Percentiles rank a stretch among this genome's conserved stretches.
phyloP scores from a whole-genome alignment of 2,113 vertebrate genomes.

The Sarotherodon lohbergeri region DNA sequence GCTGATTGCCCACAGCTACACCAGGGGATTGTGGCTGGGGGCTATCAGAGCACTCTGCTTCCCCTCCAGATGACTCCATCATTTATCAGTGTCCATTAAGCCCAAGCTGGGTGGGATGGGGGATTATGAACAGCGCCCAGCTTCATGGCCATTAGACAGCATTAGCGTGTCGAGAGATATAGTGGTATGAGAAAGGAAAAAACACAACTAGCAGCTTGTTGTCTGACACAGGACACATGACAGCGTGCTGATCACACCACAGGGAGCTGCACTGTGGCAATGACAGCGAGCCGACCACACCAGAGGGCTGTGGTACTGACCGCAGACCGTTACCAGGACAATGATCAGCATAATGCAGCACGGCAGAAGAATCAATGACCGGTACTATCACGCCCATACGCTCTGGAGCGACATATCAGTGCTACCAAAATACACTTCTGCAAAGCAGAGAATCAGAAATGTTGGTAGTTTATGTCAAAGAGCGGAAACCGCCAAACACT shows the following conservation, averaged over 20 bases:
- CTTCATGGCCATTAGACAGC: conserved; percentile 44
- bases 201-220: conserved; percentile 40
- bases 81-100: conserved; percentile 70
- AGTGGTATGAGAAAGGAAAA: neutral
- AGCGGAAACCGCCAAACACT: neutral
- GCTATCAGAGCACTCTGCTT: conserved; percentile 55
- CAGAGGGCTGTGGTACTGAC: conserved; percentile 70
- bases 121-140: conserved; percentile 40
- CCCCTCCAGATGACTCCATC: conserved; percentile 59
- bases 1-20: conserved; percentile 45
- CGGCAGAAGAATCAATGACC: conserved; percentile 68
- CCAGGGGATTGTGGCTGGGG: conserved; percentile 45
- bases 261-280: conserved; percentile 57
- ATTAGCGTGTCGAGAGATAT: conserved; percentile 37
- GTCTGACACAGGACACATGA: conserved; percentile 57
- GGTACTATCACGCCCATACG: neutral
- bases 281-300: conserved; percentile 56
- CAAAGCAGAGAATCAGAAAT: neutral
- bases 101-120: conserved; percentile 47
- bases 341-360: conserved; percentile 62
- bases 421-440: neutral
- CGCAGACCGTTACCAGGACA: conserved; percentile 71
- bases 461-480: neutral
- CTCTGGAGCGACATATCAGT: neutral
- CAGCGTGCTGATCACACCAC: conserved; percentile 61